A percentile compares a stretch with the other conserved stretches of the same genome.
Conservation (phyloP, 2,113 vertebrate species). For the Nycticryphes semicollaris region DNA sequence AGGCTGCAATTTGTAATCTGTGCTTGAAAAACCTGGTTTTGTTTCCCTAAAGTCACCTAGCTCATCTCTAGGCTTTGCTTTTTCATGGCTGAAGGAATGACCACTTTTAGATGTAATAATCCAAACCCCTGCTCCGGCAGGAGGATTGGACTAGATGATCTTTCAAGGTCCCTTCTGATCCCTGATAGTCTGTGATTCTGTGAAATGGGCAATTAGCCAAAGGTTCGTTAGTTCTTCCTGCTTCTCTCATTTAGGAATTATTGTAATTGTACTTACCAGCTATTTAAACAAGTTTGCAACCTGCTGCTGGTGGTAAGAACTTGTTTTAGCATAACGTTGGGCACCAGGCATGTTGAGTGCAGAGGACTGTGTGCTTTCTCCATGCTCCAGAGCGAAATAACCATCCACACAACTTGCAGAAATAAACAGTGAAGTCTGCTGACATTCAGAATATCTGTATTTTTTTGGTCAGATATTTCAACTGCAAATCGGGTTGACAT, state of each 20-base stretch:
- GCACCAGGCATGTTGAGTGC: not conserved
- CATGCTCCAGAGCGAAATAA: not conserved
- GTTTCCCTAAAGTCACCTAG: not conserved
- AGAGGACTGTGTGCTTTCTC: not conserved
- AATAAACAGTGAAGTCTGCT: not conserved
- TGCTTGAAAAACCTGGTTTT: not conserved
- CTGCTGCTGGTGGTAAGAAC: not conserved
- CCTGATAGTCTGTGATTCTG: no score
- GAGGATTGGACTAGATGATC: no score
- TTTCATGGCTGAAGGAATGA: not conserved
- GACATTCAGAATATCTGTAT: not conserved
- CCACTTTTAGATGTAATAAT: not conserved
- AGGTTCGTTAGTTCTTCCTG: not conserved
- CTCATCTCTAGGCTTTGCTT: not conserved
- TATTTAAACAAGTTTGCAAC: not conserved
- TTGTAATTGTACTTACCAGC: not conserved
- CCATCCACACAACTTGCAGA: not conserved
- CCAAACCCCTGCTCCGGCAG: no score
- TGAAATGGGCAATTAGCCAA: not conserved
- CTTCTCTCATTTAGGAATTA: not conserved
- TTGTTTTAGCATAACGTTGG: not conserved
- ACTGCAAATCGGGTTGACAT: not conserved
- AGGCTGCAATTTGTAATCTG: not conserved
- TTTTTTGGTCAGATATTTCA: not conserved
- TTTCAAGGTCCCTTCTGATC: no score